phyloP scores from a whole-genome alignment of 2,797 vertebrate genomes.

The Microhierax caerulescens region DNA sequence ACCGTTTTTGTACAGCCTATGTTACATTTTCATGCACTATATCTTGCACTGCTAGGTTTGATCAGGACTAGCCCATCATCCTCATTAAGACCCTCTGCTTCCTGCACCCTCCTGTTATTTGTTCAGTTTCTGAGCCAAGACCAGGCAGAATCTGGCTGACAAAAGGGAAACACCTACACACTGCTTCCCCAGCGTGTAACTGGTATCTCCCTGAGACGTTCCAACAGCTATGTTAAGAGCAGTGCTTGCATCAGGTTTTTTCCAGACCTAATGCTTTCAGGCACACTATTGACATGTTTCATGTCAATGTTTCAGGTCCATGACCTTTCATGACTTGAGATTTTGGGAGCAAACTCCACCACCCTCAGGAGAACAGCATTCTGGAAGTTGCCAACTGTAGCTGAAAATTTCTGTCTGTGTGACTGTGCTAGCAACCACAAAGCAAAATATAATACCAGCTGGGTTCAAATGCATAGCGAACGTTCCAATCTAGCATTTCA shows the following conservation, averaged over 20 bases:
- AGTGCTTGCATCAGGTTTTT: not conserved
- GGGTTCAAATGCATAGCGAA: not conserved
- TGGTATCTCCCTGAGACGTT: not conserved
- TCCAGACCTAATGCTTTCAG: not conserved
- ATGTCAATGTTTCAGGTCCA: no score
- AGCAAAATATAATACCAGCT: conserved; percentile 18
- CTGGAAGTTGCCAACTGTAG: not conserved
- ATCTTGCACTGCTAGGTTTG: not conserved
- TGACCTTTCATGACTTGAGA: not conserved
- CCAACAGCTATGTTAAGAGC: not conserved
- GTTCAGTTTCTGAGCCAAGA: not conserved
- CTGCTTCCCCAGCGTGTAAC: not conserved
- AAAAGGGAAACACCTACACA: not conserved
- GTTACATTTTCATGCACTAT: not conserved
- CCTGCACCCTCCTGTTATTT: not conserved
- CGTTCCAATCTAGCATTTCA: not conserved
- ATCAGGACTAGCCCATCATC: not conserved
- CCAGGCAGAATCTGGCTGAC: not conserved
- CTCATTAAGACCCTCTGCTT: accelerated
- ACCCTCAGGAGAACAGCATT: not conserved
- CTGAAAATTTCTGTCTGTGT: not conserved
- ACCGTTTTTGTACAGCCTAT: not conserved
- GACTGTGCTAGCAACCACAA: not conserved
- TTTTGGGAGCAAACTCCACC: not conserved
- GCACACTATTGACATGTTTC: not conserved